Conservation (phyloP, 53 echinoderm and acorn worm genomes). For the Stichopus horrens region DNA sequence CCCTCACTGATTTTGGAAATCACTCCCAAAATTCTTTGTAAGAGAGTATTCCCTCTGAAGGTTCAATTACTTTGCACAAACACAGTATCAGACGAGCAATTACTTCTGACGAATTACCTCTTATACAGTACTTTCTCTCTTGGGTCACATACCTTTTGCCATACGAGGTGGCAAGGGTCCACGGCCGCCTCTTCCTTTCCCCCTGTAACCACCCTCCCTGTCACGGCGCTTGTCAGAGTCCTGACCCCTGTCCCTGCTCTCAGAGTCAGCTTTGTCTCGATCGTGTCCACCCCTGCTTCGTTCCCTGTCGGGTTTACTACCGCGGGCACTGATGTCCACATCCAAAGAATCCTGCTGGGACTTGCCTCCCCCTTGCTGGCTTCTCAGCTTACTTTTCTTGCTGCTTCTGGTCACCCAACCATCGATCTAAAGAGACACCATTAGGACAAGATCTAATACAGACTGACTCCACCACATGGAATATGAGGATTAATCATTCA, state of each 20-base stretch:
- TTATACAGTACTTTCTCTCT: neutral
- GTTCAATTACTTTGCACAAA: too few species aligned
- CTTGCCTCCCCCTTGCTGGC: conserved; percentile 28
- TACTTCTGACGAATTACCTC: too few species aligned
- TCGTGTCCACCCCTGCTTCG: conserved; percentile 60
- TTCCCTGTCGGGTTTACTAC: conserved; percentile 50
- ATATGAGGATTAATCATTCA: too few species aligned
- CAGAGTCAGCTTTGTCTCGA: conserved; percentile 50
- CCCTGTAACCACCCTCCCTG: conserved; percentile 67
- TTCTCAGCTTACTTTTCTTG: conserved; percentile 82
- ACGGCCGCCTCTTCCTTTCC: conserved; percentile 78
- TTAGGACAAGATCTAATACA: neutral
- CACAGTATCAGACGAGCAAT: too few species aligned
- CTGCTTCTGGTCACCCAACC: conserved; percentile 94
- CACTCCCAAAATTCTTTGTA: too few species aligned
- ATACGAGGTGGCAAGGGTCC: conserved; percentile 93
- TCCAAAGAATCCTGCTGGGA: conserved; percentile 8
- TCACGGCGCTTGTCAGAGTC: conserved; percentile 60
- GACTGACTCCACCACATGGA: too few species aligned
- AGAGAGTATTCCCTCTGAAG: too few species aligned
- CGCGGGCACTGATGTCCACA: conserved; percentile 52
- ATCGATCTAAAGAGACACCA: conserved; percentile 51
- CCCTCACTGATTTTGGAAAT: too few species aligned
- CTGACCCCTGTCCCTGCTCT: conserved; percentile 49
- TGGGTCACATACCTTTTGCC: conserved; percentile 85